Evolutionary conservation across 2,888 invertebrate species (phyloP).

Genomic region (Amblyteles armatorius): DNA sequence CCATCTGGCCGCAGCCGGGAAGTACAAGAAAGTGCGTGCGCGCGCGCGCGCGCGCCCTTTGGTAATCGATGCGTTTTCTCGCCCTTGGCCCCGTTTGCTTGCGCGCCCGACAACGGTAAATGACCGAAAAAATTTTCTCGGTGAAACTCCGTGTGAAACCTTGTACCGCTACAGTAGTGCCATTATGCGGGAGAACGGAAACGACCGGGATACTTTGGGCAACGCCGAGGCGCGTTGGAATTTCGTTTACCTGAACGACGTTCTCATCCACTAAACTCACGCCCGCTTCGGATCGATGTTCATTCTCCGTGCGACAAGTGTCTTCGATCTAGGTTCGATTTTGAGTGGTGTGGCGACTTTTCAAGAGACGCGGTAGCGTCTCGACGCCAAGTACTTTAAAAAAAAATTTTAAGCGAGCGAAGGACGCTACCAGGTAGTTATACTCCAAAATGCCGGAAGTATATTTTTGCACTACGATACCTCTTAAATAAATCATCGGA

Average conservation of each 20-base stretch:
- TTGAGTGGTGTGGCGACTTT: too few species aligned
- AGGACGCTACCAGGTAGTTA: too few species aligned
- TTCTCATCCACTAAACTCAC: not conserved
- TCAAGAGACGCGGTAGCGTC: too few species aligned
- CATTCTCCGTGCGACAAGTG: conserved; percentile 22
- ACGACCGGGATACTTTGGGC: conserved; percentile 17
- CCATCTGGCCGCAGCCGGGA: conserved; percentile 54
- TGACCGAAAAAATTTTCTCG: conserved; percentile 27
- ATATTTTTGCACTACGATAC: too few species aligned
- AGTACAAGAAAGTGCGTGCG: not conserved
- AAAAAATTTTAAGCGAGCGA: too few species aligned
- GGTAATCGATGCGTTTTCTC: conserved; percentile 62
- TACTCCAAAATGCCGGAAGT: too few species aligned
- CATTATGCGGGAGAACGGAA: conserved; percentile 30
- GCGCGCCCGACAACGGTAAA: conserved; percentile 35
- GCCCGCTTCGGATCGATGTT: conserved; percentile 8
- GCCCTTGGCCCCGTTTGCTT: conserved; percentile 49
- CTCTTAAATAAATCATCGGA: too few species aligned
- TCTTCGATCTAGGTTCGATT: not conserved
- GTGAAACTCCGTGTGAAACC: not conserved
- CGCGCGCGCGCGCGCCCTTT: conserved; percentile 29
- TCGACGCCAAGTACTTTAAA: too few species aligned
- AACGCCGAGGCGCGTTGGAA: conserved; percentile 23
- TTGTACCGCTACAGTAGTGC: not conserved
- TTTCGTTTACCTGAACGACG: conserved; percentile 48